Base-by-base conservation (phyloP, 2,797 vertebrate genomes). In the Sphenodon punctatus region DNA sequence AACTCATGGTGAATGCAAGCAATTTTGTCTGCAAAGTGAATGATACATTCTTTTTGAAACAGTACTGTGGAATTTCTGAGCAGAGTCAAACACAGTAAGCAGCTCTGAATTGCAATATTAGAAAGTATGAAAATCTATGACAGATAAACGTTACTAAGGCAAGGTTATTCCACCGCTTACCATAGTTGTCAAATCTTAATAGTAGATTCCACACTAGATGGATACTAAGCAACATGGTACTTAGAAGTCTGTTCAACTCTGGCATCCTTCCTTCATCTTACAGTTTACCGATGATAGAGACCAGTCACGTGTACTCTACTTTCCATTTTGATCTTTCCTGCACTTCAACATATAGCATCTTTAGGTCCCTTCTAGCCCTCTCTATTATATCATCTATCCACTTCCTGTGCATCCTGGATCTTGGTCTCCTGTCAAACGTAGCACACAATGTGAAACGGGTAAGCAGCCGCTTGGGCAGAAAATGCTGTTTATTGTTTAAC, bases 371-470 rank as follows among this genome's bases (percentile, higher is more conserved):
- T n/a, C n/a, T n/a, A n/a, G n/a, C n/a, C n/a, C n/a, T n/a, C n/a
- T n/a, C n/a, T n/a, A n/a, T n/a, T n/a, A n/a, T n/a, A n/a, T n/a
- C n/a, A n/a, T n/a, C n/a, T n/a, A n/a, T n/a, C n/a, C n/a, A n/a
- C n/a, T n/a, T n/a, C n/a, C n/a, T n/a, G n/a, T n/a, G n/a, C n/a
- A n/a, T n/a, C n/a, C n/a, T n/a, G n/a, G n/a, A n/a, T n/a, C n/a
- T n/a, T n/a, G n/a, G n/a, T n/a, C n/a, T n/a, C n/a, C n/a, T n/a
- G n/a, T n/a, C n/a, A n/a, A n/a, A n/a, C n/a, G n/a, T n/a, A 43
- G n/a, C 63, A 78, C 32, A 80, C 63, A 89, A 80, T 39, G 43
- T 32, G 87, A 72, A 76, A 36, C 42, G 73, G 60, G 45, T n/a
- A 78, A 43, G 51, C 10, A 20, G 88, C 43, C 41, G 67, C 66